These are phyloP conservation scores for Melipona quadrifasciata DNA, from an alignment of 1,140 invertebrate species.

Conservation along the genomic window DNA sequence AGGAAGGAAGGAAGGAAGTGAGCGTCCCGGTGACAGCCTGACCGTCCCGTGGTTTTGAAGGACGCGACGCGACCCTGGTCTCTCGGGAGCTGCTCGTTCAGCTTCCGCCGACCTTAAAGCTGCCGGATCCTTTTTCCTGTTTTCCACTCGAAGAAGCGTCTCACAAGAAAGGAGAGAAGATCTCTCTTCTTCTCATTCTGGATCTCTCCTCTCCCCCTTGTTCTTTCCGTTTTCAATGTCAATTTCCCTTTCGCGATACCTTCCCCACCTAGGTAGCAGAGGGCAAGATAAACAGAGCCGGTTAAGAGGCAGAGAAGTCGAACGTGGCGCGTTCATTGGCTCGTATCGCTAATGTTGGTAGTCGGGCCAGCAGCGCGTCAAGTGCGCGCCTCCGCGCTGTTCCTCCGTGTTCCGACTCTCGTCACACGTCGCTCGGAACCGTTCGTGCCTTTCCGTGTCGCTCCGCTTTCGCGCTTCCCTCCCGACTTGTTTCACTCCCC, in stretches of 20 bases:
- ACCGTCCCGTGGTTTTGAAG: not conserved
- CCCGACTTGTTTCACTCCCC: not conserved
- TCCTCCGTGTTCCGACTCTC: slow-evolving; percentile 50
- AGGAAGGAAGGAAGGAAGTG: not conserved
- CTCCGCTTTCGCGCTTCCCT: slow-evolving; percentile 43
- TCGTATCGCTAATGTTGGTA: not conserved
- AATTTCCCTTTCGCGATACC: not conserved
- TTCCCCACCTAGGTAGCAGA: too few relatives aligned
- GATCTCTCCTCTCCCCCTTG: not conserved
- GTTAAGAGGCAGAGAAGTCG: not conserved
- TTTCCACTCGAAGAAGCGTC: not conserved
- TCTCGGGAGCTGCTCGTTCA: not conserved
- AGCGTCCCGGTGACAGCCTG: not conserved
- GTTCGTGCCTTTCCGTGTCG: slow-evolving; percentile 69
- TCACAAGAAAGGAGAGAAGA: too few relatives aligned
- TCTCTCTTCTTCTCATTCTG: too few relatives aligned
- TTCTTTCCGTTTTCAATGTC: not conserved
- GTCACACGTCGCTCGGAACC: slow-evolving; percentile 63
- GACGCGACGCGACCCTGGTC: not conserved
- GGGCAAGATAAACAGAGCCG: too few relatives aligned
- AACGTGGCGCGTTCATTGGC: slow-evolving; percentile 20
- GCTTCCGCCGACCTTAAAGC: not conserved
- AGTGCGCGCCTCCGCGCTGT: slow-evolving; percentile 63
- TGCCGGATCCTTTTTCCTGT: not conserved
- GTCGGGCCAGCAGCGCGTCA: slow-evolving; percentile 51